Evolutionary conservation across 2,113 vertebrate species (phyloP), one percentile per base, ranked within the genome.

Genomic region (Aptenodytes patagonicus): DNA sequence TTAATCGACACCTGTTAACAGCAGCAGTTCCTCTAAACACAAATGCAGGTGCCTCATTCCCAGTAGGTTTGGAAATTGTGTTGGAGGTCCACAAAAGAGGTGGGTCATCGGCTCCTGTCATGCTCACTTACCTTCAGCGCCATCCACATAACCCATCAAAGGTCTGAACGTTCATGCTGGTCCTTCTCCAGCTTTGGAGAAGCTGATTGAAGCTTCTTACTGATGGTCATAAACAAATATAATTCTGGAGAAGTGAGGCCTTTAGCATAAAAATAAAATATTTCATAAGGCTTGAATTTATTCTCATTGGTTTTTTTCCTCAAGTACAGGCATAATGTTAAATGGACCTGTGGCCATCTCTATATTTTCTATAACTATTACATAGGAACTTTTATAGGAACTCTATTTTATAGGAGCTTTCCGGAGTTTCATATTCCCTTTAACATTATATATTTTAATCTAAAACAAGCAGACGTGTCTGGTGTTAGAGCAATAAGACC

Each of bases 31-130:
- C 71, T 64, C 2, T 4, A 6, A 62, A 4, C 40, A 8, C 29
- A 8, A 2, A 5, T 3, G 2, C 1, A 0, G 15, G 11, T 17
- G 24, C 29, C 55, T 24, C 49, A 2, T 22, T 11, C 42, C 58
- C 24, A 0, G 7, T 0, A 17, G 52, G 38, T 10, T 4, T 76
- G 62, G 66, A 20, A 36, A 7, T n/a, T 18, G 51, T 8, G 47
- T 28, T 66, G 77, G 73, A 6, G 24, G 36, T 1, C 13, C 29
- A 36, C 69, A 29, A 44, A 61, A 24, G 19, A 11, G 38, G 6
- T 2, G 11, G 24, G 24, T 25, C 49, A 58, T 22, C 3, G 2
- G 31, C 26, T 65, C 70, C 54, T 19, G 34, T 19, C 3, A 24
- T 77, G 69, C 29, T 44, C 71, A 15, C 11, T 5, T 11, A 7